Base-by-base conservation (phyloP, 2,888 invertebrate species). In the Andrena camellia region DNA sequence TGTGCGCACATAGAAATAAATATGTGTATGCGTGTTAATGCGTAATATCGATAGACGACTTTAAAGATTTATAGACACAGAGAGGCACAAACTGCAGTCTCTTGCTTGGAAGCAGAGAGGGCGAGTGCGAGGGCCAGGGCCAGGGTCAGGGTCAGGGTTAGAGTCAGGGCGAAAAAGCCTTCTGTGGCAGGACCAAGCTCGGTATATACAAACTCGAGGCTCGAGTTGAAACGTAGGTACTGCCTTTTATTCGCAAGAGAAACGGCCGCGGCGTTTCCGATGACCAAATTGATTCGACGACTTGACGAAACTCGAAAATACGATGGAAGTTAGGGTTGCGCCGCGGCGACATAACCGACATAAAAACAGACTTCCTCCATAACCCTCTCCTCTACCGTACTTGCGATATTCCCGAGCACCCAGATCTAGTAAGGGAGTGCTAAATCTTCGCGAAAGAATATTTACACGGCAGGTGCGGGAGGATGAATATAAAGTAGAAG, bases 381-480 rank as follows among this genome's bases (percentile, higher is more conserved):
- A 26, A 42, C 60, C 48, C 42, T 60, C 33, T 33, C 26, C 57
- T 67, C 33, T 10, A 50, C 35, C 74, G 60, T 60, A 23, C 63
- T 77, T 23, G 48, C 50, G 48, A 73, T 13, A 59, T 64, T 52
- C 57, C 10, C 42, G 13, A 3, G 33, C 66, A 26, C 31, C 54
- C 48, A 29, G 52, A n/a, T 23, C 63, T 42, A 17, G 42, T 5
- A 17, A 42, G 13, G 42, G 42, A 13, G 42, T 42, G 42, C 17
- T 17, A 17, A 42, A 17, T 42, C 42, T 62, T 71, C 59, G 71
- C 60, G 68, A 54, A 33, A 57, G 10, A 73, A 68, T 83, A 83
- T 86, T 77, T 86, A 83, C 83, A 86, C 42, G 59, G 59, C 67
- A 57, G 42, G 35, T 52, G 54, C 50, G 23, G 57, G 1, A 17